Evolutionary conservation across 2,888 invertebrate species (phyloP).

Genomic region (Acrocyrtus sp.): DNA sequence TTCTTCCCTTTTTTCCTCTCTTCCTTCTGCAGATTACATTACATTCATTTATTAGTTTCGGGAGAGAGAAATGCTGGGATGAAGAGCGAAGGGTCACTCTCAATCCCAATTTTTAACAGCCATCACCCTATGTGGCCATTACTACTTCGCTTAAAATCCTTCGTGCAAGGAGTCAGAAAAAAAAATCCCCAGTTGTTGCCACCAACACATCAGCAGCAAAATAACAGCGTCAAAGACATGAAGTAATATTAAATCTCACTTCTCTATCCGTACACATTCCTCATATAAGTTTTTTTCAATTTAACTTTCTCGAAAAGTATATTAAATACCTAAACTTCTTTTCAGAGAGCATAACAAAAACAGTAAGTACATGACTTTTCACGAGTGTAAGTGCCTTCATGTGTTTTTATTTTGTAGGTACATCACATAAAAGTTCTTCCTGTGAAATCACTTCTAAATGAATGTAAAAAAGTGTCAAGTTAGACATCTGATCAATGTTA

Average conservation of each 20-base stretch:
- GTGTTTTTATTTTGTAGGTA: no score
- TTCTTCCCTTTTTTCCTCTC: no score
- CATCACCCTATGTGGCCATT: conserved; percentile 63
- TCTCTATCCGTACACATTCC: not conserved
- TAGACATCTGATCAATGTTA: conserved; percentile 64
- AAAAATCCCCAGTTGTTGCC: conserved; percentile 60
- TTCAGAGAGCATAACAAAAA: no score
- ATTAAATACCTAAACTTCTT: not conserved
- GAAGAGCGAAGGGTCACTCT: conserved; percentile 60
- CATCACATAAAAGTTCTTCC: conserved; percentile 32
- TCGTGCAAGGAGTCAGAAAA: conserved; percentile 57
- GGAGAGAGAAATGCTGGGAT: conserved; percentile 50
- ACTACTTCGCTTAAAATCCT: conserved; percentile 58
- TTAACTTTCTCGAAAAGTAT: conserved; percentile 20
- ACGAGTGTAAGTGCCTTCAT: conserved; percentile 17
- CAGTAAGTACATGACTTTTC: conserved; percentile 16
- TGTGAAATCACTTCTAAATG: conserved; percentile 36
- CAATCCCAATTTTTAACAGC: conserved; percentile 49
- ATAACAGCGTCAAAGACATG: no score
- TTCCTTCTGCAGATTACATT: conserved; percentile 61
- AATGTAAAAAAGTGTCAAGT: conserved; percentile 62
- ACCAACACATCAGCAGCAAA: conserved; percentile 38
- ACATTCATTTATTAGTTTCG: conserved; percentile 62
- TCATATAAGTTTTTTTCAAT: conserved; percentile 17
- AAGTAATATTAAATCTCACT: no score